Base-by-base conservation (phyloP, 2,888 invertebrate species). In the Ceraclea dissimilis region DNA sequence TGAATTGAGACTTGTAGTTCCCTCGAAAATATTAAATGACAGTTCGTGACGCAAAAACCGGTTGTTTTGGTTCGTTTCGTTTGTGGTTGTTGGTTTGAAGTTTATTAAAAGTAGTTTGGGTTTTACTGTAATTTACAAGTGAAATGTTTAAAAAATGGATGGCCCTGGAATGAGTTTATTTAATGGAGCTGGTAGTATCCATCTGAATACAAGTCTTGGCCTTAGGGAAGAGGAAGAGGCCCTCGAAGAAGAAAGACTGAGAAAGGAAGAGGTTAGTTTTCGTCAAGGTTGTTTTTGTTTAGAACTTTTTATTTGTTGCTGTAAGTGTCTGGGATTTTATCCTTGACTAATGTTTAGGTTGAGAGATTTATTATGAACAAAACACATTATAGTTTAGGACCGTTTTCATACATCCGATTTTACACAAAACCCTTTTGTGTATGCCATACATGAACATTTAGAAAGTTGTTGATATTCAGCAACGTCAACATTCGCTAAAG, bases 161-260 rank as follows among this genome's bases (percentile, higher is more conserved):
- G 80, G 75, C 20, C 84, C 85, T 49, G 85, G 84, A 49, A 76
- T 83, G 72, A 86, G 85, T 72, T 75, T 87, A 64, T 86, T 87
- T 67, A 83, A 85, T 73, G 84, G 82, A 59, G 79, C 79, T 26
- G 80, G 80, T 26, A 80, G 80, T 64, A 80, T 87, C 62, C 81
- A 83, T 63, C 73, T 87, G 63, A 82, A 85, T 67, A 79, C 79
- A 58, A 82, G 80, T 64, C 74, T 79, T 48, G 83, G 84, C 67
- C 77, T 80, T 59, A 75, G 81, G 52, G 83, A 84, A 60, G 84
- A 85, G 64, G 82, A 83, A 65, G 86, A 87, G 65, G 84, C 82
- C 60, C 64, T 82, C 1, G 84, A 85, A 69, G 87, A 88, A 67
- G 79, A 82, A 67, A 80, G 81, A 65, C 75, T 85, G 56, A 78